Evolutionary conservation across 2,797 vertebrate genomes (phyloP).

Genomic region (Artibeus jamaicensis): DNA sequence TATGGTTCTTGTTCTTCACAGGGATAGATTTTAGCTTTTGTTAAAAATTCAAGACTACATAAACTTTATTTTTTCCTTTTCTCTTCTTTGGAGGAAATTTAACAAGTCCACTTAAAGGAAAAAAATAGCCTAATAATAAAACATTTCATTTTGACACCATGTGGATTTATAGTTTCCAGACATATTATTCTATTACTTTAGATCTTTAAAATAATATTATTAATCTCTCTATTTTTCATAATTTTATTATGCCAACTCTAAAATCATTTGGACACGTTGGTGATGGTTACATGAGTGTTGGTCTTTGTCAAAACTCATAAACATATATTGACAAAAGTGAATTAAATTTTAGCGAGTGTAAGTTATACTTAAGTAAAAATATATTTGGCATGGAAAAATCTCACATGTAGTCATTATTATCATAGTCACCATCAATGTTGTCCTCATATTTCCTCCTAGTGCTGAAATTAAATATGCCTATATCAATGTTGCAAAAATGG

Average conservation of each 20-base stretch:
- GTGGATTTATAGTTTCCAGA: not conserved
- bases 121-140: not conserved
- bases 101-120: not conserved
- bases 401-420: not conserved
- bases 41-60: not conserved
- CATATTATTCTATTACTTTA: not conserved
- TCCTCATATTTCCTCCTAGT: not conserved
- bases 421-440: not conserved
- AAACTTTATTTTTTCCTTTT: not conserved
- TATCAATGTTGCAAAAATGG: not conserved
- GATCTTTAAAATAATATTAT: not conserved
- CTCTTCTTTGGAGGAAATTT: not conserved
- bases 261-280: not conserved
- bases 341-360: not conserved
- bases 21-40: not conserved
- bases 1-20: not conserved
- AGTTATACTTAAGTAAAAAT: not conserved
- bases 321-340: not conserved
- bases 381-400: not conserved
- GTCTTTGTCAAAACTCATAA: not conserved
- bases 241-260: not conserved
- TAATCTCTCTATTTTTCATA: not conserved
- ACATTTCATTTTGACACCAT: not conserved
- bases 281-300: not conserved
- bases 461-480: not conserved